These are phyloP conservation scores for Orthonyx spaldingii DNA, from an alignment of 2,113 vertebrate genomes.

Conservation along the genomic window DNA sequence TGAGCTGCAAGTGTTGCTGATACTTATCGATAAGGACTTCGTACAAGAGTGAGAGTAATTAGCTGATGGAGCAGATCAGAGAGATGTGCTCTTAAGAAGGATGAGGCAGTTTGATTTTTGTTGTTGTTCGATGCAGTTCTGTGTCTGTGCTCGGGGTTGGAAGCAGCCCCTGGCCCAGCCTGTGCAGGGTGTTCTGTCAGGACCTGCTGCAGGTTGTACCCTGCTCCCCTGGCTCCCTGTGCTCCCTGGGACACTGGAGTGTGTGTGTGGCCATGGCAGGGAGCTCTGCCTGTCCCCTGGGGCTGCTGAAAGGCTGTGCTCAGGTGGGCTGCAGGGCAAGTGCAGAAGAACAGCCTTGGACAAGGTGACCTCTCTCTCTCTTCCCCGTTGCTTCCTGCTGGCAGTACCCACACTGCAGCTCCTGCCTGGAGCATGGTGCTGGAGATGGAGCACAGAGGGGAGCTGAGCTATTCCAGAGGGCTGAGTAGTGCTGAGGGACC, in stretches of 20 bases:
- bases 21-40: not conserved
- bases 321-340: not conserved
- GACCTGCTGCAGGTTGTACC: fast-evolving
- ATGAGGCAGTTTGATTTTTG: not conserved
- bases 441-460: not conserved
- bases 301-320: not conserved
- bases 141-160: not conserved
- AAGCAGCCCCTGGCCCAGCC: not conserved
- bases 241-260: fast-evolving
- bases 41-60: not conserved
- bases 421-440: not conserved
- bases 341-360: not conserved
- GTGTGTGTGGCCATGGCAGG: not conserved
- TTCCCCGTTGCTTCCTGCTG: not conserved
- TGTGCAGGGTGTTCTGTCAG: not conserved
- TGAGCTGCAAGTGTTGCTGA: not conserved
- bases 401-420: not conserved
- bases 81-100: not conserved
- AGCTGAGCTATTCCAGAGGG: not conserved
- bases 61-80: not conserved
- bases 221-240: not conserved
- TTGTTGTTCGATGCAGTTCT: not conserved
- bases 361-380: not conserved
- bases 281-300: not conserved
- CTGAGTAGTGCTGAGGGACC: not conserved